Percentiles rank a stretch among this genome's conserved stretches.
phyloP scores from a whole-genome alignment of 2,888 invertebrate species.

The Amorpha juglandis region DNA sequence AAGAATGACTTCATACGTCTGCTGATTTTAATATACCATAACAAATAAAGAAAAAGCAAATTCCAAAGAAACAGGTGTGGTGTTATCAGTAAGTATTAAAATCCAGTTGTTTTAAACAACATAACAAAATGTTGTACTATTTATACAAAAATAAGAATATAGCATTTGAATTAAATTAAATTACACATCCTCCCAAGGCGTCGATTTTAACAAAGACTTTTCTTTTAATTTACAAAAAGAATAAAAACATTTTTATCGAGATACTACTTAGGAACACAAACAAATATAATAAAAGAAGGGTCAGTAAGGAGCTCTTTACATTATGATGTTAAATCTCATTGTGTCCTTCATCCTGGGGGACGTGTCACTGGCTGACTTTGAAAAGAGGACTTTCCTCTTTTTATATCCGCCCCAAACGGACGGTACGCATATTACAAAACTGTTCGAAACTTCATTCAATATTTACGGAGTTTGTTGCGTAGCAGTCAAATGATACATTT shows the following conservation, averaged over 20 bases:
- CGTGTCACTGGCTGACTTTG: conserved; percentile 51
- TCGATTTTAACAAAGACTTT: background rate
- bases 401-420: conserved; percentile 56
- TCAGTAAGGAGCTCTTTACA: conserved; percentile 53
- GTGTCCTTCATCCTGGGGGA: conserved; percentile 62
- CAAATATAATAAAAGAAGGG: conserved; percentile 37
- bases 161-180: background rate
- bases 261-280: conserved; percentile 11
- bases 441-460: conserved; percentile 62
- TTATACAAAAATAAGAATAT: background rate
- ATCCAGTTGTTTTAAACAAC: conserved; percentile 1
- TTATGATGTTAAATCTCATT: conserved; percentile 75
- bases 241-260: background rate
- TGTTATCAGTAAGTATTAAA: background rate
- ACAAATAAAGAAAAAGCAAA: background rate
- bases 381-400: conserved; percentile 47
- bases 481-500: conserved; percentile 45
- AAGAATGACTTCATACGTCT: background rate
- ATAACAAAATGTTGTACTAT: too few species aligned
- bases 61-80: conserved; percentile 1
- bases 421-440: conserved; percentile 71
- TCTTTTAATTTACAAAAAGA: background rate
- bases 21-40: conserved; percentile 1
- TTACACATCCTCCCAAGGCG: background rate
- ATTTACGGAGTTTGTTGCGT: conserved; percentile 59